A percentile compares a stretch with the other conserved stretches of the same genome.
Conservation (phyloP, 2,113 vertebrate genomes). For the Microcebus murinus region DNA sequence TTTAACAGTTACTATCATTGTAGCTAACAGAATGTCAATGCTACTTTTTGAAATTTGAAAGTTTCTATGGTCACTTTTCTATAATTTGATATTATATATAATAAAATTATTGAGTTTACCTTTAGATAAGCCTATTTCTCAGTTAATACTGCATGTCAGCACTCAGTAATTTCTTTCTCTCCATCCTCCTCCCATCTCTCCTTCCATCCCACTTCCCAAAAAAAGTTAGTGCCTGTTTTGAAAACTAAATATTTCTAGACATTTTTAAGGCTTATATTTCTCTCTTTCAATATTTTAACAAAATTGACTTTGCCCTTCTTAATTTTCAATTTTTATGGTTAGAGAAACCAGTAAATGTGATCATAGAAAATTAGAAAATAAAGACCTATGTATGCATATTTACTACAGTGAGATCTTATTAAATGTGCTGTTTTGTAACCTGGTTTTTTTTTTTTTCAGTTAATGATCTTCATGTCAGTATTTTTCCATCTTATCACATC, state of each 20-base stretch:
- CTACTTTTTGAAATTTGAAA: neutral
- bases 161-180: neutral
- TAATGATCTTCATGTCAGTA: neutral
- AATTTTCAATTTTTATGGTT: slow-evolving; percentile 1
- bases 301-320: slow-evolving; percentile 14
- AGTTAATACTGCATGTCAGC: neutral
- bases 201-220: neutral
- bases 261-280: neutral
- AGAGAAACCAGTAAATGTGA: neutral
- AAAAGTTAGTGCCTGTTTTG: neutral
- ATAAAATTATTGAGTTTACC: neutral
- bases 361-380: slow-evolving; percentile 14
- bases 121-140: neutral
- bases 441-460: neutral
- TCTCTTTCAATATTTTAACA: slow-evolving; percentile 25
- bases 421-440: neutral
- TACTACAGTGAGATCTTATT: neutral
- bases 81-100: neutral
- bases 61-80: neutral
- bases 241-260: neutral
- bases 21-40: neutral
- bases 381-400: neutral
- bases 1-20: neutral
- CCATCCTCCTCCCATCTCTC: neutral
- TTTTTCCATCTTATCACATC: neutral